phyloP scores from a whole-genome alignment of 1,140 invertebrate species.

The Heliconius eleuchia region DNA sequence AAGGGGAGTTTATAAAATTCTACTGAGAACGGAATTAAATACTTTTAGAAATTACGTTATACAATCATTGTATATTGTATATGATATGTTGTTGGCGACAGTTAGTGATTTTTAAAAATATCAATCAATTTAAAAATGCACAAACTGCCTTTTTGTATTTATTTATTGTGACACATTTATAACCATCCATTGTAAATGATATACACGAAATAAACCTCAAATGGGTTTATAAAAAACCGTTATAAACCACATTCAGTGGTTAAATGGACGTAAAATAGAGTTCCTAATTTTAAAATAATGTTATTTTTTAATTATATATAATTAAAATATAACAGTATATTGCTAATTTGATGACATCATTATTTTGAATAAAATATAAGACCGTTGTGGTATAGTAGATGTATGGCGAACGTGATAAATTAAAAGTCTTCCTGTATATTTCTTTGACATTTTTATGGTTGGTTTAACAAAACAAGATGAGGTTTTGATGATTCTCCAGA shows the following conservation, averaged over 20 bases:
- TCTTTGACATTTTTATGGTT: too few species aligned
- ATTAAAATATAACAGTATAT: not conserved
- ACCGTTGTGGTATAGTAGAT: too few species aligned
- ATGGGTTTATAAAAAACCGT: not conserved
- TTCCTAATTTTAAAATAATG: not conserved
- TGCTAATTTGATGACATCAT: not conserved
- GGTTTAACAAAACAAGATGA: too few species aligned
- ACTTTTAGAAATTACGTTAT: too few species aligned
- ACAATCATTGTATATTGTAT: too few species aligned
- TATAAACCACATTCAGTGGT: not conserved
- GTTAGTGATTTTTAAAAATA: not conserved
- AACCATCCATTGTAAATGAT: not conserved
- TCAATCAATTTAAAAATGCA: not conserved
- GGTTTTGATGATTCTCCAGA: too few species aligned
- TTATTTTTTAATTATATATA: not conserved
- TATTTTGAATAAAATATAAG: too few species aligned
- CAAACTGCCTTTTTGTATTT: not conserved
- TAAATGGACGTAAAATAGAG: not conserved
- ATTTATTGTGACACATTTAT: not conserved
- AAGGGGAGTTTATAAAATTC: too few species aligned
- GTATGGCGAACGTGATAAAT: too few species aligned
- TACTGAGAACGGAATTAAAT: too few species aligned
- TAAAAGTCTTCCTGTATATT: too few species aligned
- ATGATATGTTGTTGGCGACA: too few species aligned
- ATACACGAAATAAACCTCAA: constrained; percentile 3